Evolutionary conservation across 1,140 invertebrate species (phyloP), one percentile per base, ranked within the genome.

Genomic region (Physella acuta): DNA sequence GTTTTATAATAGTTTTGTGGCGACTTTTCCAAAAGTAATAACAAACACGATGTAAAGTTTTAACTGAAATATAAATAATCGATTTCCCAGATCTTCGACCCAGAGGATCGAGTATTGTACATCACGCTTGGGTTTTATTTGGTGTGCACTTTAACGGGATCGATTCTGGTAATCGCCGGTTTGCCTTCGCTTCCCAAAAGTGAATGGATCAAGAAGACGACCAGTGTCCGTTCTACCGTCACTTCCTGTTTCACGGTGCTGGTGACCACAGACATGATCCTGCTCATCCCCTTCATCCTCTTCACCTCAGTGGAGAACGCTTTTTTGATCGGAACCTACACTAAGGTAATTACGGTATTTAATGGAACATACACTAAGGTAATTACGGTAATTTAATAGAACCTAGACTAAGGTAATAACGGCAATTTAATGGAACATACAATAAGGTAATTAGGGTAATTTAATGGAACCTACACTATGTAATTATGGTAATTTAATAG

Each of bases 211-310:
- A 44, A 62, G 0, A 44, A 62, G 0, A 44, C 39, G 8, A 61
- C 55, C 1, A 66, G 36, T 0, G 37, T 75, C 5, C 49, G 49
- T 11, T 33, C 68, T 5, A 72, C 70, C 24, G 33, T 71, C 31
- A 64, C 70, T 24, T 75, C 75, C 5, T 73, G 69, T 51, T 73
- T 75, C 61, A 65, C 24, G 17, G 75, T 73, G 11, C 61, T 76
- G 37, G 24, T 71, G 28, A 64, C 70, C 31, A 60, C 62, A 20
- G 44, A 74, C 17, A 73, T 75, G 58, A 30, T 72, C 4, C 71
- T 73, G 20, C 68, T 78, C 31, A 71, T 77, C 16, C 75, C 75
- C 28, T 71, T 78, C 66, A 74, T 78, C 60, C 55, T 76, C 58
- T 78, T 73, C 64, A 65, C 73, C 31, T 51, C 74, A 16, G 67